phyloP scores from a whole-genome alignment of 2,113 vertebrate genomes.

The Orthochromis malagaraziensis region DNA sequence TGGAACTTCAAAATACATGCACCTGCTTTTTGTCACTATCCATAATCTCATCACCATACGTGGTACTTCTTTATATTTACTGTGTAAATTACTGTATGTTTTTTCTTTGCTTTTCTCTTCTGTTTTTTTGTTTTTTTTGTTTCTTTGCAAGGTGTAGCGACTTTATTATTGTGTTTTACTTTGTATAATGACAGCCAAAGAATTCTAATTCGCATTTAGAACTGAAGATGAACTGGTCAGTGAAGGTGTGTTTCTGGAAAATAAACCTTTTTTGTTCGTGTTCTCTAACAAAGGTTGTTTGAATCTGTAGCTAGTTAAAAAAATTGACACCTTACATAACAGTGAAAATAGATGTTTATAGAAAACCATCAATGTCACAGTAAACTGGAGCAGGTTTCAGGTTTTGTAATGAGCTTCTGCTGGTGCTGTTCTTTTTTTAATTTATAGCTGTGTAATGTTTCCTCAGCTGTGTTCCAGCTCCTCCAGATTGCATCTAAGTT shows the following conservation, averaged over 20 bases:
- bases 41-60: neutral
- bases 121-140: fast-evolving
- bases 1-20: neutral
- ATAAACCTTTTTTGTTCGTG: neutral
- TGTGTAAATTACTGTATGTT: neutral
- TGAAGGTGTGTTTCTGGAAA: neutral
- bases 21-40: neutral
- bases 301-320: neutral
- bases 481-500: constrained; percentile 35
- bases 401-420: neutral
- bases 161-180: neutral
- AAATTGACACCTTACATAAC: neutral
- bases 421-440: neutral
- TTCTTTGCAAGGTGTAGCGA: neutral
- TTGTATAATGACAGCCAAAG: fast-evolving
- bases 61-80: neutral
- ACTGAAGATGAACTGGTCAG: neutral
- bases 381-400: neutral
- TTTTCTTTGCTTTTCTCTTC: neutral
- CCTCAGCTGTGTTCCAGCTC: constrained; percentile 1
- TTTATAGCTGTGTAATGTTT: constrained; percentile 16
- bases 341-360: neutral
- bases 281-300: neutral
- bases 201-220: neutral
- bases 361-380: neutral